Base-by-base conservation (phyloP, 2,888 invertebrate species). In the Drosophila multiciliata region DNA sequence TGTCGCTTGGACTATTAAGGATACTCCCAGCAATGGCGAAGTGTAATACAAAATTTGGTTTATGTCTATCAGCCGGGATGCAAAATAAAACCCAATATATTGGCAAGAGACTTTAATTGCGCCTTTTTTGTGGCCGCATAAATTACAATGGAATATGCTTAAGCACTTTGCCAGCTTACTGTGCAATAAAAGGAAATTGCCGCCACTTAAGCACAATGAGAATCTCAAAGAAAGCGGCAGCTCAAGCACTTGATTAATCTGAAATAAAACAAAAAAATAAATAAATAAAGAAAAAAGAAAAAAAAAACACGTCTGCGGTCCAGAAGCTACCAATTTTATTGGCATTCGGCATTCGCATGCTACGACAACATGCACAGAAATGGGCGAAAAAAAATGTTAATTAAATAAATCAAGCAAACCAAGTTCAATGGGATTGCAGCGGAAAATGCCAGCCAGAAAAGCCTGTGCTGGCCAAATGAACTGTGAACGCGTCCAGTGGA, bases 341-440 rank as follows among this genome's bases (percentile, higher is more conserved):
- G 71, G 71, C 61, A 50, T 57, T 77, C 78, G 54, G 33, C 61
- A 38, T 45, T 45, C 23, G 61, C n/a, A 20, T 48, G n/a, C 45
- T 23, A 42, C 12, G 45, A 29, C 9, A 36, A 11, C 23, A 20
- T 7, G 45, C 53, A 26, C 9, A 23, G 55, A 17, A 33, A 45
- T 50, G 36, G 29, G 23, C 23, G 36, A 52, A 64, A 52, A 73
- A 80, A 64, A 78, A 75, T 75, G 77, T 87, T 89, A 89, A 89
- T 87, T 87, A 87, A 87, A 89, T 87, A 87, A 87, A 87, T 89
- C 88, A 87, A 85, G 81, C 85, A 84, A 86, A 76, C 85, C 75
- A 79, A 85, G 86, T 87, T 89, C 90, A 87, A 87, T 89, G 89
- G 83, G 83, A 87, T 88, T 89, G 90, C 87, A 83, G 71, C 70